A percentile compares a stretch with the other conserved stretches of the same genome.
Evolutionary conservation across 2,888 invertebrate genomes (phyloP).

Genomic region (Alentia gelatinosa): DNA sequence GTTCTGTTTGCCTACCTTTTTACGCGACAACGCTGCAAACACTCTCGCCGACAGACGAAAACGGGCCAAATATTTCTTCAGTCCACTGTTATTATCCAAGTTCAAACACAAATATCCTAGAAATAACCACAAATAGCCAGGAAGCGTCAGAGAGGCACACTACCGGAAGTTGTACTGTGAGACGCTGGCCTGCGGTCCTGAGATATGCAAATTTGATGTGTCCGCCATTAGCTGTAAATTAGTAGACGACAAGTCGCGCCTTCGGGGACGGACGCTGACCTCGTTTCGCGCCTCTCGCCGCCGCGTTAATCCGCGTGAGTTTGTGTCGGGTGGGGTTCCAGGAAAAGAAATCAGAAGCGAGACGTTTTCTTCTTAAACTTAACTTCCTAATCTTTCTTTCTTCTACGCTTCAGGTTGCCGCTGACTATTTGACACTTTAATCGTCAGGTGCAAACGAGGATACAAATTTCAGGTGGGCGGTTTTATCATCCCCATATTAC

Average conservation of each 20-base stretch:
- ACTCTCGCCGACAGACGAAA: neutral
- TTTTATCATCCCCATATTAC: too few relatives aligned
- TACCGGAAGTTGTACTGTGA: neutral
- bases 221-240: neutral
- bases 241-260: neutral
- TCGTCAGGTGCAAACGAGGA: too few relatives aligned
- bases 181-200: neutral
- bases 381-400: neutral
- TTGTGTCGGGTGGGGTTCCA: neutral
- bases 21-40: neutral
- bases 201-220: neutral
- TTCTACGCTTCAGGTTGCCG: neutral
- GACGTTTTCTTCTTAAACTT: too few relatives aligned
- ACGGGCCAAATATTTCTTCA: neutral
- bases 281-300: neutral
- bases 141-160: neutral
- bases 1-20: neutral
- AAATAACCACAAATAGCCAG: neutral
- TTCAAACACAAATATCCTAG: neutral
- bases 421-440: too few relatives aligned
- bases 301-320: neutral
- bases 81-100: neutral
- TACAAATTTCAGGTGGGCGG: too few relatives aligned
- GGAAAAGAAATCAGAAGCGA: too few relatives aligned
- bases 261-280: neutral